Conservation (phyloP, 1,140 invertebrate species). For the Drosophila albomicans region DNA sequence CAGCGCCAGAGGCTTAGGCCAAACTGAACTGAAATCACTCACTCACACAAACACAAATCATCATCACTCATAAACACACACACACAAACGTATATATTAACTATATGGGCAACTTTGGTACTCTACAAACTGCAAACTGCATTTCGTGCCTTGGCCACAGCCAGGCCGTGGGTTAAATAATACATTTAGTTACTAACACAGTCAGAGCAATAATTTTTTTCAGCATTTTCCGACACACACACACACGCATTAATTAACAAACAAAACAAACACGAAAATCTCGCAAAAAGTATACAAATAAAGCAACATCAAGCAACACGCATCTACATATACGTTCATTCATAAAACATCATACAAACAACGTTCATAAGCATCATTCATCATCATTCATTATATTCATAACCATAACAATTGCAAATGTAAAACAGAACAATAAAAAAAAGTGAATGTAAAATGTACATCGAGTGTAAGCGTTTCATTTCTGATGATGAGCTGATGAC, state of each 20-base stretch:
- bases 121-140: slow-evolving; percentile 58
- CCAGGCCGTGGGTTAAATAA: slow-evolving; percentile 59
- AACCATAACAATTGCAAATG: slow-evolving; percentile 81
- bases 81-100: slow-evolving; percentile 22
- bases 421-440: slow-evolving; percentile 81
- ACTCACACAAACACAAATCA: slow-evolving; percentile 14
- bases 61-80: slow-evolving; percentile 23
- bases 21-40: slow-evolving; percentile 47
- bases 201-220: slow-evolving; percentile 15
- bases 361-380: slow-evolving; percentile 71
- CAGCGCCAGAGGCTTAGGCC: slow-evolving; percentile 42
- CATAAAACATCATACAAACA: slow-evolving; percentile 31
- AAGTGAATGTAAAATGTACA: slow-evolving; percentile 82
- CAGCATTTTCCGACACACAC: slow-evolving; percentile 54
- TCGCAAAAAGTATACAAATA: slow-evolving; percentile 32
- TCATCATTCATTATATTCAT: slow-evolving; percentile 82
- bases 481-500: not conserved
- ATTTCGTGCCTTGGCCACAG: slow-evolving; percentile 43
- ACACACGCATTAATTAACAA: slow-evolving; percentile 68
- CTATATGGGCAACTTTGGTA: slow-evolving; percentile 77
- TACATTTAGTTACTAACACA: slow-evolving; percentile 74
- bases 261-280: slow-evolving; percentile 29
- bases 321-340: slow-evolving; percentile 51
- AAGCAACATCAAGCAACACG: slow-evolving; percentile 12
- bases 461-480: slow-evolving; percentile 5